Evolutionary conservation across 1,140 invertebrate genomes (phyloP), one percentile per base, ranked within the genome.

Genomic region (Mizuhopecten yessoensis): DNA sequence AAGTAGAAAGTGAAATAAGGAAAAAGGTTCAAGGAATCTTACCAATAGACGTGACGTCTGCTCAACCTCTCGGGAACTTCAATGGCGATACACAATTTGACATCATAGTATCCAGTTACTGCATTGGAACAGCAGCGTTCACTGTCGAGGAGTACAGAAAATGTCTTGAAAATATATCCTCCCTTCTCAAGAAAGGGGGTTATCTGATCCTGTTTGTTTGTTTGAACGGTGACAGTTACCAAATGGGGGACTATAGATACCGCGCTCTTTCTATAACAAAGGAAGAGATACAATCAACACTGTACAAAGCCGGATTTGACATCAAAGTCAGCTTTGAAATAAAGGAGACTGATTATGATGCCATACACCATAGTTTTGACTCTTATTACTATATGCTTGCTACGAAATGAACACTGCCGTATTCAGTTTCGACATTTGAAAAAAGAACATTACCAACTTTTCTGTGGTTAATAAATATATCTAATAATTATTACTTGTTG

Each of bases 21-120:
- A 29, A 17, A 5, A 75, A 75, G 17, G 57, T 75, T 23, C n/a
- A 75, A 29, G 57, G 57, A n/a, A 75, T 75, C 11, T n/a, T 75
- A 29, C 57, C 57, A 3, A n/a, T 75, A n/a, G 57, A 75, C 29
- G 57, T 75, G 57, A 75, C 57, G 57, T 29, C 15, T 29, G n/a
- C 57, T 29, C n/a, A 75, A 75, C 57, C 57, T 5, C 23, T 75
- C 2, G 57, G 57, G 29, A n/a, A 75, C 1, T 75, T 29, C 57
- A 29, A 13, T n/a, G 13, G 36, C 13, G n/a, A 75, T 2, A 5
- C 23, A 29, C 1, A 29, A 29, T 29, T 75, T 7, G 57, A 75
- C n/a, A 75, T 75, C 57, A 75, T 75, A 29, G 23, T 75, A 75
- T 75, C 57, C 29, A 75, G 57, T 11, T 75, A 75, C 57, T 75